phyloP scores from a whole-genome alignment of 2,888 invertebrate genomes.

The Drosophila borealis region DNA sequence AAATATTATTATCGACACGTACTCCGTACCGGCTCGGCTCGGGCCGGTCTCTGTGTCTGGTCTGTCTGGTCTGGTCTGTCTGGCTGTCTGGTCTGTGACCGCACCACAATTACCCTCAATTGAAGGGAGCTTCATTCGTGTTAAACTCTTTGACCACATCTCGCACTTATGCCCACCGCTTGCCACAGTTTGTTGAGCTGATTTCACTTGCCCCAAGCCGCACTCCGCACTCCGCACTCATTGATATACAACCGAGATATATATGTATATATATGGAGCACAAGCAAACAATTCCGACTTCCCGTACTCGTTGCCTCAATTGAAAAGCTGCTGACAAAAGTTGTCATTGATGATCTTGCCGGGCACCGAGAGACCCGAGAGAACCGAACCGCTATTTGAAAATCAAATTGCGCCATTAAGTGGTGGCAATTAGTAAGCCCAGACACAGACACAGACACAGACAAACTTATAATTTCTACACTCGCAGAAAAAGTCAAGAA shows the following conservation, averaged over 20 bases:
- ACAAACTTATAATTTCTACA: constrained; percentile 1
- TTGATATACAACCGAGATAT: constrained; percentile 4
- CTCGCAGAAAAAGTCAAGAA: background rate
- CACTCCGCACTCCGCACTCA: background rate
- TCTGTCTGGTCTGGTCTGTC: background rate
- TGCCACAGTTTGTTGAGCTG: constrained; percentile 45
- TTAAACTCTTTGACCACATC: constrained; percentile 80
- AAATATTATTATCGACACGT: constrained; percentile 81
- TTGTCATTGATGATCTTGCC: constrained; percentile 70
- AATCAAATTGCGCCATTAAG: constrained; percentile 76
- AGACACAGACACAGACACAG: constrained; percentile 15
- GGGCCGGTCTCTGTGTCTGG: background rate
- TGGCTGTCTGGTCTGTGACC: constrained; percentile 42
- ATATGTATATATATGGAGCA: constrained; percentile 2
- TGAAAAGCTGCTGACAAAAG: constrained; percentile 79
- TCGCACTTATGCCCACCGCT: constrained; percentile 41
- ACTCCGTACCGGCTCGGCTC: constrained; percentile 45
- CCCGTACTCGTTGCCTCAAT: constrained; percentile 47
- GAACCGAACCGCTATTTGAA: constrained; percentile 56
- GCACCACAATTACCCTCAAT: constrained; percentile 78
- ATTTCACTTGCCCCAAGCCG: constrained; percentile 56
- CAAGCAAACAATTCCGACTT: background rate
- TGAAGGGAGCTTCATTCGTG: constrained; percentile 73
- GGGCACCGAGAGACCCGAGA: background rate
- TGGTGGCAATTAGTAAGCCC: constrained; percentile 70